Conservation (phyloP, 2,888 invertebrate genomes). For the Blomia tropicalis region DNA sequence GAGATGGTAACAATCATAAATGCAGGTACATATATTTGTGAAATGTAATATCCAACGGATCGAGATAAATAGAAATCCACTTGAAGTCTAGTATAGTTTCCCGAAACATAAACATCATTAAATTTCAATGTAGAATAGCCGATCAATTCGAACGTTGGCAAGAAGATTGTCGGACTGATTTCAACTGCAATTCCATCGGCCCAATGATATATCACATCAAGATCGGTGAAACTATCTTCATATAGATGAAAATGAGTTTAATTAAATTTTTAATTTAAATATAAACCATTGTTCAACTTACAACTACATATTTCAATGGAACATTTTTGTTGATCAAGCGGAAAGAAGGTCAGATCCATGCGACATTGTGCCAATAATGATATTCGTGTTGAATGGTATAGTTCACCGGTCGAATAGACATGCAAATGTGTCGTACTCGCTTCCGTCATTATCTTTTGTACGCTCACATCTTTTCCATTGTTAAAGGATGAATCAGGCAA, state of each 20-base stretch:
- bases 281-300: background rate
- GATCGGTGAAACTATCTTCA: background rate
- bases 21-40: conserved; percentile 93
- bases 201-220: conserved; percentile 8
- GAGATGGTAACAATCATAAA: conserved; percentile 89
- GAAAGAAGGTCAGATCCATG: conserved; percentile 13
- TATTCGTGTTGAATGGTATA: background rate
- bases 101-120: conserved; percentile 36
- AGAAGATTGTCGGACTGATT: background rate
- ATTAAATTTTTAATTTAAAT: background rate
- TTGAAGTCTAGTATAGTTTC: conserved; percentile 85
- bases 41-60: conserved; percentile 92
- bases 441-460: background rate
- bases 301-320: conserved; percentile 13
- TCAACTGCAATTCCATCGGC: conserved; percentile 10
- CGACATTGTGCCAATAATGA: background rate
- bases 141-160: background rate
- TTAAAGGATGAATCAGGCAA: background rate
- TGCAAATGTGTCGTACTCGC: background rate
- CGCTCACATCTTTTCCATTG: background rate
- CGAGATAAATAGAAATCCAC: conserved; percentile 91
- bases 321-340: conserved; percentile 16
- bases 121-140: background rate
- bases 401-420: background rate
- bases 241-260: background rate